These are phyloP conservation scores for Paraplagusia blochii DNA, from an alignment of 2,113 vertebrate genomes.

Conservation along the genomic window DNA sequence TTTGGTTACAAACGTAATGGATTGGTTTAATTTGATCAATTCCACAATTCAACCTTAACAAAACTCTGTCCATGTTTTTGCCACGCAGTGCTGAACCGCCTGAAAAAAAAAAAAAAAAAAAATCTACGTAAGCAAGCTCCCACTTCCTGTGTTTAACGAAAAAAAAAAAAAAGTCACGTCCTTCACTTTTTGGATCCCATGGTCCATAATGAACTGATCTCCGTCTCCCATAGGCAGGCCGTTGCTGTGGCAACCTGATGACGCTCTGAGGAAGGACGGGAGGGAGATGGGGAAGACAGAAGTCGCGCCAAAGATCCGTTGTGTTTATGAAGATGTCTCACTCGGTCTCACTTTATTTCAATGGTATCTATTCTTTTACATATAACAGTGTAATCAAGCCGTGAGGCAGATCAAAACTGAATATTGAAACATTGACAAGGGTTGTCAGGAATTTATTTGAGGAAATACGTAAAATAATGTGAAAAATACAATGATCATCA, in stretches of 20 bases:
- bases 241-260: constrained; percentile 71
- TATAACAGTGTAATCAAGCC: background rate
- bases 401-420: background rate
- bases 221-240: constrained; percentile 69
- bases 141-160: constrained; percentile 59
- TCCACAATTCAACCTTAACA: constrained; percentile 4
- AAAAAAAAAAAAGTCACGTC: constrained; percentile 44
- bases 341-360: constrained; percentile 1
- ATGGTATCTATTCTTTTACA: background rate
- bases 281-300: constrained; percentile 50
- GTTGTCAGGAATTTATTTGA: background rate
- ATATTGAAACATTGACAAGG: background rate
- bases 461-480: background rate
- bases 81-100: background rate
- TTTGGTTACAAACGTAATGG: too few species aligned
- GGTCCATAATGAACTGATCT: constrained; percentile 70
- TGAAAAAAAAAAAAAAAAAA: constrained; percentile 26
- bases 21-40: too few species aligned
- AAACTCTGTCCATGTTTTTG: constrained; percentile 19
- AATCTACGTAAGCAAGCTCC: constrained; percentile 40
- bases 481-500: background rate
- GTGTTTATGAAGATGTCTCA: constrained; percentile 26
- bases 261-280: constrained; percentile 65
- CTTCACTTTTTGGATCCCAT: constrained; percentile 68
- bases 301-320: constrained; percentile 51